phyloP scores from a whole-genome alignment of 1,140 invertebrate species.

The Sweltsa coloradensis region DNA sequence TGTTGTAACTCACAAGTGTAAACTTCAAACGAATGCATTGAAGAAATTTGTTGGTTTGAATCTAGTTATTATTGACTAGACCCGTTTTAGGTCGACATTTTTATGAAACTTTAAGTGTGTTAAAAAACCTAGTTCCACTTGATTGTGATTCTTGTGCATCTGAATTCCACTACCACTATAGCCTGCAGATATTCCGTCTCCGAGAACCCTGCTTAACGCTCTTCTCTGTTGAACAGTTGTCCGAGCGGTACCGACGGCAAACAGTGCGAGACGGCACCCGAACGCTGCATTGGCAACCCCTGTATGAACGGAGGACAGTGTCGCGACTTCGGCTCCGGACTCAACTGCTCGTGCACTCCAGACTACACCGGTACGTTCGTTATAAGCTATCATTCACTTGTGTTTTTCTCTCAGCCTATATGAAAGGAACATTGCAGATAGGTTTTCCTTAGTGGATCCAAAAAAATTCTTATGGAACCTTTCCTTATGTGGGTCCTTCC shows the following conservation, averaged over 20 bases:
- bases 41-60: neutral
- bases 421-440: no score
- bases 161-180: no score
- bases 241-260: conserved; percentile 89
- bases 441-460: no score
- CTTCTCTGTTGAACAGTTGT: conserved; percentile 49
- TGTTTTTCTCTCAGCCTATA: no score
- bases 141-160: no score
- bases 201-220: neutral
- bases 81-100: neutral
- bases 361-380: conserved; percentile 77
- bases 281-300: conserved; percentile 88
- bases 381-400: no score
- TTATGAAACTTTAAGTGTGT: no score
- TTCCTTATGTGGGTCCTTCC: no score
- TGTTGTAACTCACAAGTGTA: no score
- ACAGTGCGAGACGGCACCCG: conserved; percentile 88
- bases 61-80: neutral
- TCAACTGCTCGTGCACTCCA: conserved; percentile 82
- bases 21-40: no score
- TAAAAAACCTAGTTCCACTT: neutral
- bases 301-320: conserved; percentile 92
- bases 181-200: no score
- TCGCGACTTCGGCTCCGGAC: conserved; percentile 86
- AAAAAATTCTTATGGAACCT: no score